These are phyloP conservation scores for Serrognathus titanus DNA, from an alignment of 2,888 invertebrate species.

Conservation along the genomic window DNA sequence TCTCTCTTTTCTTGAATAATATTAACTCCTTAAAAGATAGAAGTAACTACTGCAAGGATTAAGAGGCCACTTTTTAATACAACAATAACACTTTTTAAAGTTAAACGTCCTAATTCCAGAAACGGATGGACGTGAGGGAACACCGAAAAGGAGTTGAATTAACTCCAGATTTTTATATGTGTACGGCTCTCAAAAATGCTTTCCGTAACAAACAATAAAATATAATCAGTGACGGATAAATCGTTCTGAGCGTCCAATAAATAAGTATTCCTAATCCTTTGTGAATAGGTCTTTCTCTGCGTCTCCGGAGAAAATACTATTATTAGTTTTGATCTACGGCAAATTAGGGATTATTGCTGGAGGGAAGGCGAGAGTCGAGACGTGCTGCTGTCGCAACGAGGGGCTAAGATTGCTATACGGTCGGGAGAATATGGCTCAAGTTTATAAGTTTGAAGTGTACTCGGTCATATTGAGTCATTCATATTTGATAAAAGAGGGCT, in stretches of 20 bases:
- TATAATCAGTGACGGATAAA: background rate
- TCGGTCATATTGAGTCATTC: constrained; percentile 32
- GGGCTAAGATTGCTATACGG: background rate
- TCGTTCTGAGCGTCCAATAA: background rate
- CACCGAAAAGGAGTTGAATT: too few species aligned
- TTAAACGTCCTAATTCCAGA: too few species aligned
- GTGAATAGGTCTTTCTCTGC: background rate
- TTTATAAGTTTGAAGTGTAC: constrained; percentile 21
- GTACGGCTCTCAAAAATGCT: too few species aligned
- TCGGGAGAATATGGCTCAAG: constrained; percentile 9
- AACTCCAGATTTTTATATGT: too few species aligned
- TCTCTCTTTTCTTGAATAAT: too few species aligned
- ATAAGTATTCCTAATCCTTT: background rate
- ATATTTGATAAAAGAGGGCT: constrained; percentile 38
- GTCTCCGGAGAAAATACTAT: background rate
- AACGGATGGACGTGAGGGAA: too few species aligned
- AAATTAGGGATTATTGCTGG: constrained; percentile 1
- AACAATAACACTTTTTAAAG: too few species aligned
- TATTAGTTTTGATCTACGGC: constrained; percentile 6
- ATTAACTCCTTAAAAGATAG: too few species aligned
- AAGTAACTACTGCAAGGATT: too few species aligned
- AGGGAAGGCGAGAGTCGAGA: background rate
- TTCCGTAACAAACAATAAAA: constrained; percentile 1
- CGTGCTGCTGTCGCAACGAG: too few species aligned
- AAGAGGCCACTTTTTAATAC: too few species aligned